Conservation (phyloP, 1,140 invertebrate species). For the Homalodisca vitripennis region DNA sequence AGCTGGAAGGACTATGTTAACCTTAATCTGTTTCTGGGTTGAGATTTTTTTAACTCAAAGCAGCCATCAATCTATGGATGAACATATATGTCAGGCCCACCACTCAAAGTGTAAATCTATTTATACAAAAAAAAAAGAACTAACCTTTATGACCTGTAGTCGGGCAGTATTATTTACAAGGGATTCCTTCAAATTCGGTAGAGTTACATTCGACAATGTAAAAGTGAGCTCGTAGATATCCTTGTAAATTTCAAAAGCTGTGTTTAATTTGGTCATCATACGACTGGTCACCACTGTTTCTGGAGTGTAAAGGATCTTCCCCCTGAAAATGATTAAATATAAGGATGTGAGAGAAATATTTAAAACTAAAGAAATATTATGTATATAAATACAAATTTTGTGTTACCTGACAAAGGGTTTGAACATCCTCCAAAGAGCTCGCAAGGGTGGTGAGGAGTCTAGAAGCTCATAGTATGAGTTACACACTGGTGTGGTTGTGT, state of each 20-base stretch:
- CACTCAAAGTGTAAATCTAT: too few species aligned
- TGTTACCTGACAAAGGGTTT: conserved; percentile 39
- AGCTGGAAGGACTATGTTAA: too few species aligned
- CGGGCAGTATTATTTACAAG: conserved; percentile 13
- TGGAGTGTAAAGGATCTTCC: conserved; percentile 41
- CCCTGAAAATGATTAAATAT: conserved; percentile 32
- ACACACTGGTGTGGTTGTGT: conserved; percentile 33
- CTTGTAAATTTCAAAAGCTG: conserved; percentile 32
- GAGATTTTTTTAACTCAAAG: too few species aligned
- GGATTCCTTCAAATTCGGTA: background rate
- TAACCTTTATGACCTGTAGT: conserved; percentile 24
- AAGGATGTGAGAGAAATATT: background rate
- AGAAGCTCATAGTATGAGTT: conserved; percentile 35
- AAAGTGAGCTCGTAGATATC: background rate
- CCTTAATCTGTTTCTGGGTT: too few species aligned
- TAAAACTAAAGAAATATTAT: conserved; percentile 2
- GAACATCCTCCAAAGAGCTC: conserved; percentile 35
- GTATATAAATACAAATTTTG: background rate
- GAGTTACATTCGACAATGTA: background rate
- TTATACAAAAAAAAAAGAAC: too few species aligned
- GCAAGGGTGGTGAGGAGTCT: conserved; percentile 31
- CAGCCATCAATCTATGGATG: too few species aligned
- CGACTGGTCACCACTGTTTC: conserved; percentile 35
- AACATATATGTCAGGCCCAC: too few species aligned
- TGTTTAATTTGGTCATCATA: conserved; percentile 38